Conservation (phyloP, 2,113 vertebrate genomes). For the Eclectus roratus region DNA sequence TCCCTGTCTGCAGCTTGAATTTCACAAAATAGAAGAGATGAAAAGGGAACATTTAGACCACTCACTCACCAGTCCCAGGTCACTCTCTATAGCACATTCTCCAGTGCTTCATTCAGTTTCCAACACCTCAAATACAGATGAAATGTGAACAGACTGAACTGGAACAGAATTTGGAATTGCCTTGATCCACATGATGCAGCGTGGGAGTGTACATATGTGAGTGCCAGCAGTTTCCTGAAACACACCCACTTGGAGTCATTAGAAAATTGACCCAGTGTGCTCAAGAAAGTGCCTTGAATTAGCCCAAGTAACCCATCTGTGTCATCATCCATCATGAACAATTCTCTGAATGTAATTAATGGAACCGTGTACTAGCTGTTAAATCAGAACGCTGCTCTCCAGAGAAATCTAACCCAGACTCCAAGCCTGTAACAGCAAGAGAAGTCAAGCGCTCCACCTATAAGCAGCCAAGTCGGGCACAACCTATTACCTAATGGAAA, state of each 20-base stretch:
- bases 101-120: not conserved
- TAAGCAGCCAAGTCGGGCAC: not conserved
- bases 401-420: not conserved
- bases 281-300: not conserved
- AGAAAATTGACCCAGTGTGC: not conserved
- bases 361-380: not conserved
- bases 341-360: not conserved
- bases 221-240: not conserved
- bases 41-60: not conserved
- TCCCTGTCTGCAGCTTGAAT: not conserved
- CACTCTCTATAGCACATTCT: not conserved
- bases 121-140: not conserved
- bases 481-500: constrained; percentile 6
- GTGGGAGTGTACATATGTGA: accelerated
- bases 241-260: not conserved
- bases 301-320: not conserved
- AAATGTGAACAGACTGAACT: not conserved
- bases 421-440: not conserved
- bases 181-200: not conserved
- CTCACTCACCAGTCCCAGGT: not conserved
- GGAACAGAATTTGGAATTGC: not conserved
- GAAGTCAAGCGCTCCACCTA: not conserved
- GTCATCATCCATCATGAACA: not conserved
- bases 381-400: not conserved
- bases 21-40: not conserved